Evolutionary conservation across 2,888 invertebrate species (phyloP), one percentile per base, ranked within the genome.

Genomic region (Atherix ibis): DNA sequence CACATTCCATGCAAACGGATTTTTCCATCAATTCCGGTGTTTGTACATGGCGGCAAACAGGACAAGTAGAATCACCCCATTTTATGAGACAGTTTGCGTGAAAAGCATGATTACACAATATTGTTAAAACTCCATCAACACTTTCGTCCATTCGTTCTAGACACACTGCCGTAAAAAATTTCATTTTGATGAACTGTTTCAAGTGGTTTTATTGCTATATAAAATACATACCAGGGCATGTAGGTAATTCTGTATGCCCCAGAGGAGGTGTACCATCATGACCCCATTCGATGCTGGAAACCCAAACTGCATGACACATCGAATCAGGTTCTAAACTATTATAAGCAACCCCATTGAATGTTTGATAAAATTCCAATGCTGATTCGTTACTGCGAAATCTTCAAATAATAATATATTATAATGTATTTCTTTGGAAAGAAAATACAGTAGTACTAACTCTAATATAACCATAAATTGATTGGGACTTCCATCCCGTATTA

Each of bases 381-480:
- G 84, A 73, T 39, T 71, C 70, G 67, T 87, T 68, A 3, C 67
- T 68, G 9, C 77, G 70, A 56, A 78, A 78, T 40, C 76, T 76
- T 24, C 39, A 43, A 32, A 31, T n/a, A n/a, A n/a, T n/a, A n/a
- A n/a, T n/a, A n/a, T n/a, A n/a, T 35, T 17, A 26, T 26, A 32
- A 17, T 19, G 37, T n/a, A n/a, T n/a, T n/a, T n/a, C n/a, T n/a
- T n/a, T n/a, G n/a, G n/a, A n/a, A 25, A 44, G 46, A 44, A 13
- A 12, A n/a, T 32, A 12, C 26, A 27, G 27, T 35, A 4, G 26
- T 9, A 61, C 68, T 67, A 54, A 94, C 67, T 88, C 92, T 24
- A 98, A 65, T 16, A 99, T 64, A 27, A 91, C 87, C 95, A 98
- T 97, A 53, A 95, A 99, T 55, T 94, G 92, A 62, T 97, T 95